Percentiles rank a stretch among this genome's conserved stretches.
phyloP scores from a whole-genome alignment of 2,888 invertebrate genomes.

The Pinctada fucata region DNA sequence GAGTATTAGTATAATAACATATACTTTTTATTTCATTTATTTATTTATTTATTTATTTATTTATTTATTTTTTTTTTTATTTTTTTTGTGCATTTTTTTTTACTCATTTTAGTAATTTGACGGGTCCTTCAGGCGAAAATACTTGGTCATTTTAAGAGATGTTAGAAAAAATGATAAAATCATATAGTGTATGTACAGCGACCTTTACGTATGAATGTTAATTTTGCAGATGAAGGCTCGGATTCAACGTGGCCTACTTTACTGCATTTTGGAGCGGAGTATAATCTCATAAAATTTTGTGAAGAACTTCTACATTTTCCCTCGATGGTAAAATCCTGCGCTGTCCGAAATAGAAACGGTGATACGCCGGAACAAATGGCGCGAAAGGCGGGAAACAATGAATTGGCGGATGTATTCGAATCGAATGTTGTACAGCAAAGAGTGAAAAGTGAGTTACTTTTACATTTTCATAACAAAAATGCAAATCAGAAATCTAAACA shows the following conservation, averaged over 20 bases:
- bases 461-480: too few species aligned
- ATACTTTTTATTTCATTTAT: neutral
- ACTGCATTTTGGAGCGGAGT: constrained; percentile 35
- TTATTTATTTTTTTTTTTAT: too few species aligned
- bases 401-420: constrained; percentile 11
- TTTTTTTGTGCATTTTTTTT: too few species aligned
- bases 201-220: neutral
- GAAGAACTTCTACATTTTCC: constrained; percentile 29
- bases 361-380: constrained; percentile 31
- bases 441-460: constrained; percentile 4
- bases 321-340: constrained; percentile 13
- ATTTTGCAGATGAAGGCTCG: constrained; percentile 8
- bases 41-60: too few species aligned
- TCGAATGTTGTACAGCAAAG: constrained; percentile 10
- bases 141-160: too few species aligned
- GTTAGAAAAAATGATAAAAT: too few species aligned
- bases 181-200: too few species aligned
- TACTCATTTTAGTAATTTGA: too few species aligned
- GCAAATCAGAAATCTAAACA: too few species aligned
- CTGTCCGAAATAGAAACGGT: constrained; percentile 10
- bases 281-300: constrained; percentile 24
- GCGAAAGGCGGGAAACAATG: neutral
- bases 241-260: constrained; percentile 28
- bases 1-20: neutral
- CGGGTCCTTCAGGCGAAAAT: too few species aligned